These are phyloP conservation scores for Psittacula cyanocephala DNA, from an alignment of 2,113 vertebrate genomes.

Conservation along the genomic window DNA sequence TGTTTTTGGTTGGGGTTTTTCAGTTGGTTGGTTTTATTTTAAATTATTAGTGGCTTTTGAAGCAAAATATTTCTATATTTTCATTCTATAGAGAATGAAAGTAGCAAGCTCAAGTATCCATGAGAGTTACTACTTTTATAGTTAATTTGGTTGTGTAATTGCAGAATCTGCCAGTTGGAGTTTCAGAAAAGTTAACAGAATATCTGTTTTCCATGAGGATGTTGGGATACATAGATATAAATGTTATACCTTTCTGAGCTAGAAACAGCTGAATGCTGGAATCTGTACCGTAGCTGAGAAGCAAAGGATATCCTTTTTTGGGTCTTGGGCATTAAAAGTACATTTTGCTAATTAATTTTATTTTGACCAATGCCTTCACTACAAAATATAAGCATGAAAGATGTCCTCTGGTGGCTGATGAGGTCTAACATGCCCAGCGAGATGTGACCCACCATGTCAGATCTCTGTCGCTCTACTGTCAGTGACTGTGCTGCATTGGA, in stretches of 20 bases:
- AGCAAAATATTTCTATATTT: neutral
- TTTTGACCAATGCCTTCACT: neutral
- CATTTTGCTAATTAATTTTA: neutral
- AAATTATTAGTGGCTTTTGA: neutral
- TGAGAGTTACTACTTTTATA: neutral
- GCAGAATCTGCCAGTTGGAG: neutral
- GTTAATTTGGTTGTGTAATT: neutral
- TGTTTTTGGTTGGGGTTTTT: neutral
- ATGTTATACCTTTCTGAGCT: neutral
- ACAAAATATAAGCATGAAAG: neutral
- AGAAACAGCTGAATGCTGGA: neutral
- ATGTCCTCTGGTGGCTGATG: neutral
- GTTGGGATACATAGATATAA: neutral
- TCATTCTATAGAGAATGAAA: neutral
- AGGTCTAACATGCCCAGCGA: neutral
- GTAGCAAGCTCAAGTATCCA: neutral
- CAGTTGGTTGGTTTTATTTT: neutral
- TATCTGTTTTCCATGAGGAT: neutral
- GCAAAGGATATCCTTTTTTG: neutral
- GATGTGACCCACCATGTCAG: accelerated
- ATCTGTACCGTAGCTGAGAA: neutral
- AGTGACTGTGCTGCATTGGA: neutral
- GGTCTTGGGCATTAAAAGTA: neutral
- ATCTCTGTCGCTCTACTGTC: neutral
- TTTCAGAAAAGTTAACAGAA: neutral